Base-by-base conservation (phyloP, 2,888 invertebrate species). In the Eumacrocentrus americanus region DNA sequence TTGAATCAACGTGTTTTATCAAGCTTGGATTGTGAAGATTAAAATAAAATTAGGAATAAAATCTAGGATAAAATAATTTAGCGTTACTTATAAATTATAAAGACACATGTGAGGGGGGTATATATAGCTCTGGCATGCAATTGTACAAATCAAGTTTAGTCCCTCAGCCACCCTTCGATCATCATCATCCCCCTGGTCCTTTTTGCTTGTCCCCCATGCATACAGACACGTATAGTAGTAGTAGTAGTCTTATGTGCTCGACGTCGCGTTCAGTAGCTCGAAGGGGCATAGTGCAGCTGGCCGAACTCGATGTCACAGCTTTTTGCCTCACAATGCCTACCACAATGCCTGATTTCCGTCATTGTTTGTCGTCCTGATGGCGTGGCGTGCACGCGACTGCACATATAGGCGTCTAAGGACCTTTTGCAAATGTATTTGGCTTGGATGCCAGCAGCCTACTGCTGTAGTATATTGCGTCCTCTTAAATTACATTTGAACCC, bases 261-360 rank as follows among this genome's bases (percentile, higher is more conserved):
- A 48, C 25, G 42, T 57, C 44, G 38, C 34, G 44, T 34, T 18
- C 48, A 40, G 60, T 47, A 52, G 53, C 44, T 18, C 14, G 34
- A 42, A 60, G 63, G 63, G 64, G 59, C 60, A 60, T 52, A 67
- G 68, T 69, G 77, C 79, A 78, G 77, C 78, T 72, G 76, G 69
- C 72, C 66, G 69, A 72, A 74, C 74, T 75, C 75, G 72, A 75
- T 78, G 79, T 78, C 77, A 77, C 76, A 78, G 79, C 77, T 78
- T 78, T 74, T 70, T 72, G 73, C 67, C 66, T 74, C 70, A 74
- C 75, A 78, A 77, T 73, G 64, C 65, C 70, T 68, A 68, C 73
- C 74, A 77, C 77, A 79, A 79, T 79, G 78, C 76, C 75, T 76
- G 79, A 79, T 74, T 78, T 76, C 71, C 67, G 67, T 69, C 72